A percentile compares a stretch with the other conserved stretches of the same genome.
These are phyloP conservation scores for Paratilapia polleni DNA, from an alignment of 2,113 vertebrate genomes.

Conservation along the genomic window DNA sequence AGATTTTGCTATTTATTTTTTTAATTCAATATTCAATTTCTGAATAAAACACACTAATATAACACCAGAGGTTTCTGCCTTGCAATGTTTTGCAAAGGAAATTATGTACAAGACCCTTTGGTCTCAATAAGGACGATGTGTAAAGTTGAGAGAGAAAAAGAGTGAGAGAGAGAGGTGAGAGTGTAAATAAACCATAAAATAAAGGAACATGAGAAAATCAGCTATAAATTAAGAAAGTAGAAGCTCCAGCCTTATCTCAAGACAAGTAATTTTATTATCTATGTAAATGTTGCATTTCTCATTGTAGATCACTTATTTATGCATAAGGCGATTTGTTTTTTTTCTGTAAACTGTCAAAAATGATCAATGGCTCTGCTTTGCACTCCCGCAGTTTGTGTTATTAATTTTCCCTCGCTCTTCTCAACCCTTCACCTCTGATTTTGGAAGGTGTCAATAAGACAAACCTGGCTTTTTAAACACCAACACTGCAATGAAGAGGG, in stretches of 20 bases:
- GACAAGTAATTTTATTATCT: slow-evolving; percentile 15
- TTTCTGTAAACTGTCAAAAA: slow-evolving; percentile 35
- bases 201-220: not conserved
- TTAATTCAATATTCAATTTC: not conserved
- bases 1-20: not conserved
- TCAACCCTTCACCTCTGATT: slow-evolving; percentile 13
- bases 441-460: slow-evolving; percentile 19
- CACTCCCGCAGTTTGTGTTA: slow-evolving; percentile 33
- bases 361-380: slow-evolving; percentile 48
- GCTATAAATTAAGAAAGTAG: not conserved
- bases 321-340: not conserved
- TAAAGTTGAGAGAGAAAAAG: not conserved
- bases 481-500: slow-evolving; percentile 21
- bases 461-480: slow-evolving; percentile 28
- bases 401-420: slow-evolving; percentile 23
- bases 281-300: slow-evolving; percentile 4
- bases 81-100: not conserved
- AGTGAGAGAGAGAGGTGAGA: not conserved
- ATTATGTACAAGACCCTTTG: not conserved
- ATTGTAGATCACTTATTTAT: not conserved
- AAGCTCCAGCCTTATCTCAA: slow-evolving; percentile 2
- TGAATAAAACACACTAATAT: not conserved
- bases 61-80: not conserved
- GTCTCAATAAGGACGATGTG: not conserved
- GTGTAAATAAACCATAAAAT: not conserved